These are phyloP conservation scores for Gnathonemus longibarbis DNA, from an alignment of 2,113 vertebrate species.

Conservation along the genomic window DNA sequence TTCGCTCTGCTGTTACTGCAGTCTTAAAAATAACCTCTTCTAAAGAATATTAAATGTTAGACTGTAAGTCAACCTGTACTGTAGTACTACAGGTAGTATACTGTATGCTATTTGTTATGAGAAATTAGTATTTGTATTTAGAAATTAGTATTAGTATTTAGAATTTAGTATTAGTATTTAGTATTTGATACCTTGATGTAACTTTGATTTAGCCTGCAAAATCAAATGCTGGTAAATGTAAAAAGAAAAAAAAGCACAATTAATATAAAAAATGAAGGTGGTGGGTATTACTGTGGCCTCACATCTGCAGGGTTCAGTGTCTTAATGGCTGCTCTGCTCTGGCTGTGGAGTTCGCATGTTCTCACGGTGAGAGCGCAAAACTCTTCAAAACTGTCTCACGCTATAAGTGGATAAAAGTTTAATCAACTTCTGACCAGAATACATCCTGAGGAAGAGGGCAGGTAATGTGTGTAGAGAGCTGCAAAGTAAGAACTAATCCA, in stretches of 20 bases:
- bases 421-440: background rate
- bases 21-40: background rate
- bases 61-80: background rate
- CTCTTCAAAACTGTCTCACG: background rate
- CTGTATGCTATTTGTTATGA: background rate
- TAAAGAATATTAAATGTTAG: background rate
- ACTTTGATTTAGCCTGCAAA: background rate
- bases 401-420: background rate
- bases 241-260: background rate
- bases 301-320: background rate
- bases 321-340: background rate
- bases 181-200: background rate
- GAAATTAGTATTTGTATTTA: background rate
- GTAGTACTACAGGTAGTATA: background rate
- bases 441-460: background rate
- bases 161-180: too few relatives aligned
- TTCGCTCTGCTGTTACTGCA: background rate
- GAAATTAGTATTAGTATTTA: too few relatives aligned
- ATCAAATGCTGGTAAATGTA: background rate
- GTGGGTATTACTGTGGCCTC: background rate
- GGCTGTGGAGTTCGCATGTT: background rate
- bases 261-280: background rate
- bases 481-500: background rate
- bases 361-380: background rate
- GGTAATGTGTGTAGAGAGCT: background rate